Conservation (phyloP, 1,140 invertebrate species). For the Oryctes rhinoceros region DNA sequence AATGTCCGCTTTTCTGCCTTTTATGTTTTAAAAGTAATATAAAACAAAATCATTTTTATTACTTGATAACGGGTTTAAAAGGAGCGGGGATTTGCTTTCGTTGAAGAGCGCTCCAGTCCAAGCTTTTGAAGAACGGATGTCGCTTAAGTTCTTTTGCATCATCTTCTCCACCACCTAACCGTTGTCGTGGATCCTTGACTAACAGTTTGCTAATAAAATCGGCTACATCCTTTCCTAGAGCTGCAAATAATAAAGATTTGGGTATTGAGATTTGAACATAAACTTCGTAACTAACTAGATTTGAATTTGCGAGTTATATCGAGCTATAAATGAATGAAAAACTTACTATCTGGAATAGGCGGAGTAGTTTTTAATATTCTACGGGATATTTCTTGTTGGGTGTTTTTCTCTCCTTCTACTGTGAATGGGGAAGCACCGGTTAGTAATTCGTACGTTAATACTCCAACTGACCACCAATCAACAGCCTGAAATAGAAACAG, state of each 20-base stretch:
- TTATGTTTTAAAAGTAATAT: too few species aligned
- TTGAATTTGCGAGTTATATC: not conserved
- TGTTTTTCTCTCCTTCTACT: slow-evolving; percentile 90
- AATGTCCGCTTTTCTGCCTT: too few species aligned
- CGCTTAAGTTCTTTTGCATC: slow-evolving; percentile 87
- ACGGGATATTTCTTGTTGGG: slow-evolving; percentile 91
- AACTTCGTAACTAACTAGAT: too few species aligned
- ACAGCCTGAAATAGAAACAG: slow-evolving; percentile 76
- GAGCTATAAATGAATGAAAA: not conserved
- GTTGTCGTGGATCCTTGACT: slow-evolving; percentile 85
- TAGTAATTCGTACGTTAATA: slow-evolving; percentile 94
- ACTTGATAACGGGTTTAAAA: slow-evolving; percentile 80
- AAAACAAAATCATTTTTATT: slow-evolving; percentile 35
- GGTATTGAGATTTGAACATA: not conserved
- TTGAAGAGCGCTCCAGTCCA: slow-evolving; percentile 82
- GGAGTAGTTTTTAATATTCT: slow-evolving; percentile 88
- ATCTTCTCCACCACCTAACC: slow-evolving; percentile 81
- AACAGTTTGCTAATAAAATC: slow-evolving; percentile 78
- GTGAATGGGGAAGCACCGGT: slow-evolving; percentile 98
- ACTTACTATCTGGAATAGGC: slow-evolving; percentile 77
- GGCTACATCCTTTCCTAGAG: slow-evolving; percentile 67
- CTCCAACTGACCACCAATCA: slow-evolving; percentile 98
- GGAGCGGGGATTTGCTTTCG: slow-evolving; percentile 79
- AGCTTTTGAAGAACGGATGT: slow-evolving; percentile 82
- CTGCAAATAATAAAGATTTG: slow-evolving; percentile 50